phyloP scores from a whole-genome alignment of 2,888 invertebrate species.

The Limnephilus auricula region DNA sequence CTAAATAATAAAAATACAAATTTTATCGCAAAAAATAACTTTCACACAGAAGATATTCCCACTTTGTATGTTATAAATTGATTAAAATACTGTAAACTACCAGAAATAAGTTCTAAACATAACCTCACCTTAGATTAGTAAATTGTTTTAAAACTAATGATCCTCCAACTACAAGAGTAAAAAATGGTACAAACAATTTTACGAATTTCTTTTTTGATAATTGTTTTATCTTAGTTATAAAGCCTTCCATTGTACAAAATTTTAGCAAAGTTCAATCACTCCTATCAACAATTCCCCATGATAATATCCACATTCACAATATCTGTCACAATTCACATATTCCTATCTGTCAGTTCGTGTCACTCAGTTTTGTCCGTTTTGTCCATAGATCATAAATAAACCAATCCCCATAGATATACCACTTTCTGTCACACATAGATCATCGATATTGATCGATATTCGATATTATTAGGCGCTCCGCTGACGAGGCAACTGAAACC shows the following conservation, averaged over 20 bases:
- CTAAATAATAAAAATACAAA: conserved; percentile 68
- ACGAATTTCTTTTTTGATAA: conserved; percentile 70
- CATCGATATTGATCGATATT: too few species aligned
- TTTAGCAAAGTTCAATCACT: background rate
- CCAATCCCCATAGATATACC: too few species aligned
- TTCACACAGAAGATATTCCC: background rate
- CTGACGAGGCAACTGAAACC: too few species aligned
- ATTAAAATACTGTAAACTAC: background rate
- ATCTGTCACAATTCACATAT: too few species aligned
- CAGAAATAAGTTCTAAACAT: conserved; percentile 27
- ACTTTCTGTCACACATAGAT: too few species aligned
- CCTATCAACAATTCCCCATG: background rate
- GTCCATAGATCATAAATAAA: too few species aligned
- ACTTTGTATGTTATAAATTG: background rate
- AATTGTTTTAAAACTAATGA: conserved; percentile 88
- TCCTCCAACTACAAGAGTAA: conserved; percentile 85
- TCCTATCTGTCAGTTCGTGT: too few species aligned
- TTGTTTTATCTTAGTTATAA: conserved; percentile 8
- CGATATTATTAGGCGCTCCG: too few species aligned
- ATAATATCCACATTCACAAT: too few species aligned
- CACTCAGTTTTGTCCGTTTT: too few species aligned
- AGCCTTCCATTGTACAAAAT: background rate
- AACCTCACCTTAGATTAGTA: conserved; percentile 81
- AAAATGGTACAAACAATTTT: conserved; percentile 85
- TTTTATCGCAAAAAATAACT: background rate